phyloP scores from a whole-genome alignment of 92 coral and sea anemone genomes.

The Phenganax stokvisi region DNA sequence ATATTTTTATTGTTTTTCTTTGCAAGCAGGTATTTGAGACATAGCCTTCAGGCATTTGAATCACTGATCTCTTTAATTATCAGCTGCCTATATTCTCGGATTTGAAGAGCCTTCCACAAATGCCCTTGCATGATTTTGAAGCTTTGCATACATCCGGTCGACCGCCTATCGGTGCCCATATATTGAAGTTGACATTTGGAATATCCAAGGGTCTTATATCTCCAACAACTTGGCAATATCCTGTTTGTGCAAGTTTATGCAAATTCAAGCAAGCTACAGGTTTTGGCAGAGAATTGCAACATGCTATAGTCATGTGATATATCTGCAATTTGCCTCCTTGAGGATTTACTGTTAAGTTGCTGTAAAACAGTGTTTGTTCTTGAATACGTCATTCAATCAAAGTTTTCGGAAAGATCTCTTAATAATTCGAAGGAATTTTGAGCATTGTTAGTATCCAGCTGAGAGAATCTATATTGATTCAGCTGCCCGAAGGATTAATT shows the following conservation, averaged over 20 bases:
- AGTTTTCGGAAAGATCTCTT: background rate
- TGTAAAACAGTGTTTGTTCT: background rate
- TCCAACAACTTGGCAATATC: background rate
- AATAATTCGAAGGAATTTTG: background rate
- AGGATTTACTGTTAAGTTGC: background rate
- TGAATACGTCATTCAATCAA: conserved; percentile 11
- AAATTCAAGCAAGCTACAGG: background rate
- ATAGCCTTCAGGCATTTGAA: background rate
- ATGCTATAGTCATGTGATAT: background rate
- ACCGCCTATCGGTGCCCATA: background rate
- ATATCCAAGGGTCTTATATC: background rate
- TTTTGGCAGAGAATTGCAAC: background rate
- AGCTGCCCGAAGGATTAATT: conserved; percentile 1
- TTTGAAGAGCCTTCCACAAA: background rate
- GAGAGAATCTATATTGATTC: conserved; percentile 9
- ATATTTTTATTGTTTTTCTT: conserved; percentile 1
- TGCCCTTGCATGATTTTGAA: background rate
- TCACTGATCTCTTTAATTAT: background rate
- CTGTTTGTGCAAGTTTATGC: conserved; percentile 4
- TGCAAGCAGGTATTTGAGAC: background rate
- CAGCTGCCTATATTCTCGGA: background rate
- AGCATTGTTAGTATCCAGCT: background rate
- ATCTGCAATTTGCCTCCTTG: too few relatives aligned
- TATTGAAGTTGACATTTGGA: background rate
- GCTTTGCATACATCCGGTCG: background rate